Evolutionary conservation across 2,888 invertebrate species (phyloP), one percentile per base, ranked within the genome.

Genomic region (Plebejus anna): DNA sequence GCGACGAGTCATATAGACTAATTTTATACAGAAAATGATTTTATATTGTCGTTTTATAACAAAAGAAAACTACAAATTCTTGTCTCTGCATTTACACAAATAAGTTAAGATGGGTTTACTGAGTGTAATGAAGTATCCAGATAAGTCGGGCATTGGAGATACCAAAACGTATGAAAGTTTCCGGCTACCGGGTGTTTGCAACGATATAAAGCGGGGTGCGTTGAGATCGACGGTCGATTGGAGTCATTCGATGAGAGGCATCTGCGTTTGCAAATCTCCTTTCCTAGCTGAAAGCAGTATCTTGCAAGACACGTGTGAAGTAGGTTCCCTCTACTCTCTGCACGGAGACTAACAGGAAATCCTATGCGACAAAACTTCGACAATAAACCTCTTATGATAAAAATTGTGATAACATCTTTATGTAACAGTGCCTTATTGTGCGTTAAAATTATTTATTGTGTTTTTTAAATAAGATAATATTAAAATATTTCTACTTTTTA

Each of bases 391-490:
- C 70, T 71, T 36, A 76, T 72, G 76, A 73, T 76, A 59, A 55
- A 66, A 87, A 91, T 89, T 93, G 93, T 94, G 93, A 93, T 93
- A 91, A 91, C 91, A 92, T 89, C 91, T 89, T 86, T 87, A 92
- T 86, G 87, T 89, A 90, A 89, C 89, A 89, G 92, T 94, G 93
- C 92, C 93, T 94, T 90, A 90, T 89, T 90, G 92, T 94, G 93
- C 92, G 92, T 93, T 91, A 90, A 89, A 86, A 85, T 84, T 92
- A 92, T 92, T 92, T 92, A 91, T 92, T 91, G 88, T 84, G 85
- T 91, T 89, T 89, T 55, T 89, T 89, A 88, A 88, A 88, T 89
- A 89, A 91, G 89, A 87, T 88, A 87, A 88, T 89, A 83, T 87
- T 87, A 88, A 82, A 79, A 81, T 88, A 90, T 90, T 89, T 90